Conservation (phyloP, 2,113 vertebrate genomes). For the Petroica traversi region DNA sequence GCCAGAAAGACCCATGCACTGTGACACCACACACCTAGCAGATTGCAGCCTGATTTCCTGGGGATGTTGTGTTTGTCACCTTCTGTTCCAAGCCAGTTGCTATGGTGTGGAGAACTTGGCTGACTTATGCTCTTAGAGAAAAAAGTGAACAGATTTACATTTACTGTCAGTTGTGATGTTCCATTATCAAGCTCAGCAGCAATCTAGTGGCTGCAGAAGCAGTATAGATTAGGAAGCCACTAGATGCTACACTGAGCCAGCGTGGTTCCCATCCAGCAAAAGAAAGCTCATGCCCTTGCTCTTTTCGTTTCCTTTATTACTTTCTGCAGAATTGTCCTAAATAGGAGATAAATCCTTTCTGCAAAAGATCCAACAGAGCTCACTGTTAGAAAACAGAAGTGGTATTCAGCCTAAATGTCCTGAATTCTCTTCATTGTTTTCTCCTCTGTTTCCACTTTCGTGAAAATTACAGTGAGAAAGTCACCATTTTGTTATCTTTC, state of each 20-base stretch:
- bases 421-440: background rate
- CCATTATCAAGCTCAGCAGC: background rate
- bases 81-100: background rate
- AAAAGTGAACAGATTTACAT: background rate
- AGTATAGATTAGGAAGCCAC: background rate
- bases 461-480: background rate
- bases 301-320: background rate
- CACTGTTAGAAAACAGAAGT: background rate
- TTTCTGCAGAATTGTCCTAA: background rate
- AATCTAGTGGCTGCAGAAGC: background rate
- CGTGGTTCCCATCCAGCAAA: background rate
- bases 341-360: background rate
- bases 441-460: background rate
- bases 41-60: background rate
- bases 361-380: background rate
- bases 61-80: background rate
- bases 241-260: background rate
- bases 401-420: background rate
- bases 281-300: background rate
- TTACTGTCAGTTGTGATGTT: background rate
- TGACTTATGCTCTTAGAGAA: background rate
- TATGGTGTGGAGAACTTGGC: background rate
- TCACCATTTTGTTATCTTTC: background rate
- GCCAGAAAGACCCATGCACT: background rate
- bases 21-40: background rate